phyloP scores from a whole-genome alignment of 1,140 invertebrate genomes.

The Batillaria attramentaria region DNA sequence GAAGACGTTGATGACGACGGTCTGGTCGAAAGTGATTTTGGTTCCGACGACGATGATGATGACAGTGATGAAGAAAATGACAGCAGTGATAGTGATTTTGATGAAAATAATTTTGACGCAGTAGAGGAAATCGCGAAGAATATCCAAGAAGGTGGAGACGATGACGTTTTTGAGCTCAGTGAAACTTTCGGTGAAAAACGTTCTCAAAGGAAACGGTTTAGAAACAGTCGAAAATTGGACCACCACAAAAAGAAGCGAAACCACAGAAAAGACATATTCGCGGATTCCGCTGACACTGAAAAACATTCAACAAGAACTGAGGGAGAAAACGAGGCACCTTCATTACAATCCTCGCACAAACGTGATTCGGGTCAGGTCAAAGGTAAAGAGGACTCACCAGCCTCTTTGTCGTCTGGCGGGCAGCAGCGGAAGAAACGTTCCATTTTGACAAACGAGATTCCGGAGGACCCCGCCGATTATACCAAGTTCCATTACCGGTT shows the following conservation, averaged over 20 bases:
- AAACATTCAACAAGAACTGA: background rate
- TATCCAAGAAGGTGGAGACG: background rate
- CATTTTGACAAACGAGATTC: slow-evolving; percentile 70
- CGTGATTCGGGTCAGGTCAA: background rate
- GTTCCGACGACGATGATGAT: background rate
- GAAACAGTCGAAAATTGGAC: background rate
- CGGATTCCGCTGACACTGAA: background rate
- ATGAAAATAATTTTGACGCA: too few relatives aligned
- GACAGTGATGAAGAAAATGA: background rate
- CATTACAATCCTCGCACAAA: background rate
- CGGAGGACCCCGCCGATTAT: slow-evolving; percentile 61
- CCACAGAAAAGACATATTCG: background rate
- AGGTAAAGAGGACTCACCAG: background rate
- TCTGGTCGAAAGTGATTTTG: background rate
- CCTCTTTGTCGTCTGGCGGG: background rate
- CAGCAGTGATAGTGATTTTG: background rate
- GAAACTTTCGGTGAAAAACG: too few relatives aligned
- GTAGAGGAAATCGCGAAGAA: background rate
- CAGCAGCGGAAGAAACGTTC: slow-evolving; percentile 47
- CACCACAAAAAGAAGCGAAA: background rate
- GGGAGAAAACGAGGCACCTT: background rate
- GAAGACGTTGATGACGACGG: background rate
- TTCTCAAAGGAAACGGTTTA: background rate
- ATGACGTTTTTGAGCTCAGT: too few relatives aligned
- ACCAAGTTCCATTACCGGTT: slow-evolving; percentile 45